These are phyloP conservation scores for Antigone vipio DNA, from an alignment of 2,113 vertebrate species.

Conservation along the genomic window DNA sequence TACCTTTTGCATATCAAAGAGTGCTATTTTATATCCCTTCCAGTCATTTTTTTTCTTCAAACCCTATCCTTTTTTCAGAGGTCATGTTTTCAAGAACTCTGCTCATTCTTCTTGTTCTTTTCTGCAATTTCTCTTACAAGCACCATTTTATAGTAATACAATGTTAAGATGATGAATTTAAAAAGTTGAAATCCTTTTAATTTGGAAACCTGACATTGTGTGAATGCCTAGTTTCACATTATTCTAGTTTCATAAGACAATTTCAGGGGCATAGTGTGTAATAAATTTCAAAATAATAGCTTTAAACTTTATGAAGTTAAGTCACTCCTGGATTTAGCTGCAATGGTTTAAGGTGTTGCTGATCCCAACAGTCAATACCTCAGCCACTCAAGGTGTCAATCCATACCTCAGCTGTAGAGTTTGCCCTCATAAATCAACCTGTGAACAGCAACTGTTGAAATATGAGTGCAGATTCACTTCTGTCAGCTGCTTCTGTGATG, in stretches of 20 bases:
- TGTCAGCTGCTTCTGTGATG: background rate
- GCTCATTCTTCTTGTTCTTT: slow-evolving; percentile 45
- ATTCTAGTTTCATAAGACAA: background rate
- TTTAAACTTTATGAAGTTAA: background rate
- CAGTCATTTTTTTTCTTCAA: slow-evolving; percentile 43
- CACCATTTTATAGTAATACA: background rate
- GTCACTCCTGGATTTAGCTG: background rate
- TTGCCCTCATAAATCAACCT: slow-evolving; percentile 4
- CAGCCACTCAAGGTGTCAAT: background rate
- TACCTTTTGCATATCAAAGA: slow-evolving; percentile 54
- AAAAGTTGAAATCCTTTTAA: slow-evolving; percentile 29
- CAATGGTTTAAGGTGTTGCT: background rate
- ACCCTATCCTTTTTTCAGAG: slow-evolving; percentile 28
- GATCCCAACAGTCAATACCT: background rate
- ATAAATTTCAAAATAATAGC: slow-evolving; percentile 31
- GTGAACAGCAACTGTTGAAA: background rate
- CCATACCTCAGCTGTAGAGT: background rate
- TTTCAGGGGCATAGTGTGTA: background rate
- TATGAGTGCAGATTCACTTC: background rate
- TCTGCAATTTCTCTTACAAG: slow-evolving; percentile 31
- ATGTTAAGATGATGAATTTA: slow-evolving; percentile 22
- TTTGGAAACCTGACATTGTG: slow-evolving; percentile 19
- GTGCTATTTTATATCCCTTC: slow-evolving; percentile 34
- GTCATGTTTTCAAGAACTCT: slow-evolving; percentile 38
- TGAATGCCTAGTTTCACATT: background rate